Percentiles rank a stretch among this genome's conserved stretches.
Evolutionary conservation across 2,888 invertebrate genomes (phyloP).

Genomic region (Hydrotaea diabolus): DNA sequence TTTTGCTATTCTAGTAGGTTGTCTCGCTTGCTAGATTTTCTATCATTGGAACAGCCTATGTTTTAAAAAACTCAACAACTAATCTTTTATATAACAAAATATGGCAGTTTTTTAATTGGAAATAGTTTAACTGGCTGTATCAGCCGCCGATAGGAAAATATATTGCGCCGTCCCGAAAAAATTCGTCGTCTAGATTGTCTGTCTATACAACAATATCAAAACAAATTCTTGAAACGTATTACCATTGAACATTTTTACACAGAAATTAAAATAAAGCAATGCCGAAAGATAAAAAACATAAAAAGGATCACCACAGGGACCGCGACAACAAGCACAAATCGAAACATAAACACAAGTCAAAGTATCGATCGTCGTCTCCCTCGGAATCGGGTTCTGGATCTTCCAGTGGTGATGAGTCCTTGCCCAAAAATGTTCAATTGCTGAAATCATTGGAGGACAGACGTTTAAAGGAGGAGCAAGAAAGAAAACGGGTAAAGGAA

Average conservation of each 20-base stretch:
- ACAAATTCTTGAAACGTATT: constrained; percentile 5
- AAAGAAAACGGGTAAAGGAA: constrained; percentile 87
- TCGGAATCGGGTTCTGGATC: constrained; percentile 48
- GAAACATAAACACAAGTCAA: constrained; percentile 53
- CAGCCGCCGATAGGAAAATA: too few species aligned
- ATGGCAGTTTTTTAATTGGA: too few species aligned
- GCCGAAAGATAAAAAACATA: constrained; percentile 59
- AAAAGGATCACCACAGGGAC: constrained; percentile 52
- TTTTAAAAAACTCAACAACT: too few species aligned
- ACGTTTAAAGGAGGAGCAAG: constrained; percentile 84
- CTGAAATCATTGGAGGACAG: constrained; percentile 88
- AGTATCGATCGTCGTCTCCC: constrained; percentile 25
- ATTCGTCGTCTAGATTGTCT: too few species aligned
- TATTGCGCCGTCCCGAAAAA: too few species aligned
- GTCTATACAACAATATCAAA: neutral
- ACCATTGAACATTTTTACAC: neutral
- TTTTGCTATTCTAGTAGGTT: too few species aligned
- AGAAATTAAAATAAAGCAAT: constrained; percentile 28
- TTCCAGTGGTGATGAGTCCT: constrained; percentile 42
- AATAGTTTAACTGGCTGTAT: too few species aligned
- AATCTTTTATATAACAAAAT: too few species aligned
- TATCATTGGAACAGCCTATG: too few species aligned
- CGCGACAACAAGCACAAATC: constrained; percentile 49
- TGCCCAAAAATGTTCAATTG: constrained; percentile 59
- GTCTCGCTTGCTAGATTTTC: too few species aligned